Evolutionary conservation across 2,113 vertebrate genomes (phyloP).

Genomic region (cattle (Bos taurus)): ARS-UCD2.0 NC_037351.1:25850001-25850500

Average conservation of each 20-base stretch:
- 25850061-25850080: slow-evolving; percentile 46
- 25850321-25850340: background rate
- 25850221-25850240: background rate
- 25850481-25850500: background rate
- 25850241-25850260: background rate
- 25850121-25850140: slow-evolving; percentile 52
- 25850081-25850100: background rate
- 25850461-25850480: background rate
- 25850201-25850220: background rate
- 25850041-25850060: slow-evolving; percentile 9
- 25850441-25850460: accelerated
- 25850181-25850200: slow-evolving; percentile 34
- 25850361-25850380: background rate
- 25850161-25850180: slow-evolving; percentile 51
- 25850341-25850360: background rate
- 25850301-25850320: background rate
- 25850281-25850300: background rate
- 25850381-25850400: background rate
- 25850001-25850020: background rate
- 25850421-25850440: background rate
- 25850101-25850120: slow-evolving; percentile 43
- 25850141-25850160: background rate
- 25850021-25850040: slow-evolving; percentile 35
- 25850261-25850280: background rate
- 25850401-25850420: background rate